Evolutionary conservation across 2,797 vertebrate genomes (phyloP).

Genomic region (Salmo trutta): DNA sequence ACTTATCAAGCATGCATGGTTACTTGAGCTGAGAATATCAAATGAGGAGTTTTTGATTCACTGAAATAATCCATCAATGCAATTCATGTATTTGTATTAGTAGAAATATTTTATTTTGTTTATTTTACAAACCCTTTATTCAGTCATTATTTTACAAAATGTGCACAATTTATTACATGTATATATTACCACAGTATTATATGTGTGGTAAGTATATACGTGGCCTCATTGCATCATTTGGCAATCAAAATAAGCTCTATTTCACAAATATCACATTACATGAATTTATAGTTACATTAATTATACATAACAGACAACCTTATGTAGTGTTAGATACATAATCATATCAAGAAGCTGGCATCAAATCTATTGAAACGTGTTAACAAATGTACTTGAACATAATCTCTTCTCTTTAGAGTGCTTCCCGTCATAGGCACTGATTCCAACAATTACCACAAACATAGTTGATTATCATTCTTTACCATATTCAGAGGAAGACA

Average conservation of each 20-base stretch:
- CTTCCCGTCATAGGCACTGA: too few species aligned
- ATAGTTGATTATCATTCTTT: too few species aligned
- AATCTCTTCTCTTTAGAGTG: too few species aligned
- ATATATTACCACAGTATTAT: background rate
- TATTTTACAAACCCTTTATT: conserved; percentile 8
- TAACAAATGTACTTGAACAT: too few species aligned
- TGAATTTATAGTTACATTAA: background rate
- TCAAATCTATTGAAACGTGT: background rate
- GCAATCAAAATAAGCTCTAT: conserved; percentile 3
- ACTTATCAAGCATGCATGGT: background rate
- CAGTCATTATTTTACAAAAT: conserved; percentile 3
- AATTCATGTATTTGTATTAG: background rate
- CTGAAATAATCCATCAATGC: background rate
- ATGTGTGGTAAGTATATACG: conserved; percentile 8
- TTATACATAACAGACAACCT: background rate
- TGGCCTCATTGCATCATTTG: background rate
- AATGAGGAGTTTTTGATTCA: background rate
- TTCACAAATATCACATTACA: conserved; percentile 11
- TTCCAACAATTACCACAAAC: too few species aligned
- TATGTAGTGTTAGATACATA: background rate
- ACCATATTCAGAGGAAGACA: too few species aligned
- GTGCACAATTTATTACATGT: background rate
- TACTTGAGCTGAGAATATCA: background rate
- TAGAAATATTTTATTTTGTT: background rate
- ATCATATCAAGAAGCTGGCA: background rate